A percentile compares a stretch with the other conserved stretches of the same genome.
Evolutionary conservation across 2,113 vertebrate genomes (phyloP).

Genomic region (Aspiorhynchus laticeps): DNA sequence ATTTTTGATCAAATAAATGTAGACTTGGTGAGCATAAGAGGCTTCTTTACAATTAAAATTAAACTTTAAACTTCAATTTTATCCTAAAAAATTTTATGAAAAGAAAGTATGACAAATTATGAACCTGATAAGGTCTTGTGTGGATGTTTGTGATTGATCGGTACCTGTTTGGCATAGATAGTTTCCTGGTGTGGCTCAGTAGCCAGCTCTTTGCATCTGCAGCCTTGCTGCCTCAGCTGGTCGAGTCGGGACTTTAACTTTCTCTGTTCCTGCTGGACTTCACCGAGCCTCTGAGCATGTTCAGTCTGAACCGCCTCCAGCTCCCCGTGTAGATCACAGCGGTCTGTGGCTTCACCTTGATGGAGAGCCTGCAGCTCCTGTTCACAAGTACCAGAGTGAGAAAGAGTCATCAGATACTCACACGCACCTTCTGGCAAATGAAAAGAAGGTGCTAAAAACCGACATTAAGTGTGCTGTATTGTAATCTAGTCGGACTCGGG

Average conservation of each 20-base stretch:
- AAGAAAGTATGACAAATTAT: background rate
- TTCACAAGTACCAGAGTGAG: slow-evolving; percentile 19
- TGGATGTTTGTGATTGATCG: background rate
- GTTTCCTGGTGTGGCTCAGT: slow-evolving; percentile 81
- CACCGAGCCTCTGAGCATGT: slow-evolving; percentile 82
- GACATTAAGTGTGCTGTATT: background rate
- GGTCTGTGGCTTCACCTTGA: slow-evolving; percentile 79
- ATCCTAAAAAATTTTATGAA: background rate
- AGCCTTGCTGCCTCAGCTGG: slow-evolving; percentile 83
- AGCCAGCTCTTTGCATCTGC: slow-evolving; percentile 74
- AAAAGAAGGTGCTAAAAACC: background rate
- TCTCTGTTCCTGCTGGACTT: slow-evolving; percentile 82
- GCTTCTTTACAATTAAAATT: no score
- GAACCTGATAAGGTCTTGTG: background rate
- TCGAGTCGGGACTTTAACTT: slow-evolving; percentile 82
- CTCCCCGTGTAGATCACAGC: slow-evolving; percentile 80
- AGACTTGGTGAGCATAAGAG: background rate
- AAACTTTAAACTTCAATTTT: no score
- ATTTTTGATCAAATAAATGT: background rate
- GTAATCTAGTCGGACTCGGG: background rate
- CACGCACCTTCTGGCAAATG: slow-evolving; percentile 1
- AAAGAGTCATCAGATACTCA: background rate
- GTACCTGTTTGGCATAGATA: slow-evolving; percentile 85
- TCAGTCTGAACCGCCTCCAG: slow-evolving; percentile 82
- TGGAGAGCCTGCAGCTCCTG: slow-evolving; percentile 85